These are phyloP conservation scores for Pelusios castaneus DNA, from an alignment of 2,113 vertebrate genomes.

Conservation along the genomic window DNA sequence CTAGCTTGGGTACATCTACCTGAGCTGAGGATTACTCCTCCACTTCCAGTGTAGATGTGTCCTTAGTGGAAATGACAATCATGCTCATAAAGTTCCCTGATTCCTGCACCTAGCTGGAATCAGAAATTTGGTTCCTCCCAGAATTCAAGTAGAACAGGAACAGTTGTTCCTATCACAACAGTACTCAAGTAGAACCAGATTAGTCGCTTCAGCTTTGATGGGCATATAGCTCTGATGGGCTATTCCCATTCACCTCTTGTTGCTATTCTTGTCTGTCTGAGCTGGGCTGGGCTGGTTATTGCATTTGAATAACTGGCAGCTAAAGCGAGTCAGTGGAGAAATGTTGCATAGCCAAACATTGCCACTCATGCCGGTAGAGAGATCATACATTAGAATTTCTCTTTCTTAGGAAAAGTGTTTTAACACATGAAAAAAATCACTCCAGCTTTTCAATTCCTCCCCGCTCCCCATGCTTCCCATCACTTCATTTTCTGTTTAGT, in stretches of 20 bases:
- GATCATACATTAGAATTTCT: neutral
- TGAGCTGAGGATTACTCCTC: too few relatives aligned
- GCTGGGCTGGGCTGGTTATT: neutral
- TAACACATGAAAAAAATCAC: neutral
- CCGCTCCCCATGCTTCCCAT: neutral
- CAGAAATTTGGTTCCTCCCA: too few relatives aligned
- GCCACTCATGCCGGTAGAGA: accelerated
- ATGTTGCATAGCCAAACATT: neutral
- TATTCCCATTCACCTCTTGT: neutral
- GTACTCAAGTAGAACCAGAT: neutral
- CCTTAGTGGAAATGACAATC: neutral
- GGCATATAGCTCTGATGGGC: neutral
- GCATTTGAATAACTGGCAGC: neutral
- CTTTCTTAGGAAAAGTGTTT: neutral
- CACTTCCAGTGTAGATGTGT: neutral
- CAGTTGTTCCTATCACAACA: neutral
- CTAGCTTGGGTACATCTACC: too few relatives aligned
- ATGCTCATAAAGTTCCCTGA: neutral
- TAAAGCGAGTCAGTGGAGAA: neutral
- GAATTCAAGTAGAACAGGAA: too few relatives aligned
- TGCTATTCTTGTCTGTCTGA: accelerated
- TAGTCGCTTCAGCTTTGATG: neutral
- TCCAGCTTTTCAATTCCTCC: neutral
- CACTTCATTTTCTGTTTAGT: neutral
- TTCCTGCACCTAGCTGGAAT: too few relatives aligned